These are phyloP conservation scores for Eremobia ochroleuca DNA, from an alignment of 2,888 invertebrate genomes.

Conservation along the genomic window DNA sequence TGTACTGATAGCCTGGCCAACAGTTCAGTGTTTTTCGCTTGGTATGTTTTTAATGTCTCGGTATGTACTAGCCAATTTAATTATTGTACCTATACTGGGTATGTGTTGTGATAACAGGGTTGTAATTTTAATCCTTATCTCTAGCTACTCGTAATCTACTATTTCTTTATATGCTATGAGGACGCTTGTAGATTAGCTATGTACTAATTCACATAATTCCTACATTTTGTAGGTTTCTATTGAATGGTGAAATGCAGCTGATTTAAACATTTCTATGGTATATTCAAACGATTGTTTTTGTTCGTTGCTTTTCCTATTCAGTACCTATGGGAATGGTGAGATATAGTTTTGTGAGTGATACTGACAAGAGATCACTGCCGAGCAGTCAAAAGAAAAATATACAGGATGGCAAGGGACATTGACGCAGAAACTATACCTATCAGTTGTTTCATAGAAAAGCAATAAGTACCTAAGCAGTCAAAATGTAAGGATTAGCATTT, in stretches of 20 bases:
- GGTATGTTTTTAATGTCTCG: no score
- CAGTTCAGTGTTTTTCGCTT: constrained; percentile 18
- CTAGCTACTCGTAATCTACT: not conserved
- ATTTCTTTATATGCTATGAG: not conserved
- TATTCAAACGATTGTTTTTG: not conserved
- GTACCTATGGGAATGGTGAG: not conserved
- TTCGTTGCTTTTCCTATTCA: not conserved
- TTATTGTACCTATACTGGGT: not conserved
- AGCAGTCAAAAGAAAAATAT: no score
- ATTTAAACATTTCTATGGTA: not conserved
- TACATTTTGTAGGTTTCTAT: not conserved
- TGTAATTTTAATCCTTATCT: not conserved
- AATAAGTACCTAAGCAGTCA: no score
- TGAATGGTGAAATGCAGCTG: not conserved
- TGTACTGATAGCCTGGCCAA: constrained; percentile 41
- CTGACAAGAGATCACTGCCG: not conserved
- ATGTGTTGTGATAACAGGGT: not conserved
- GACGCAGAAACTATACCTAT: no score
- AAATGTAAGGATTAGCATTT: no score
- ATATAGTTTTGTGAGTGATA: not conserved
- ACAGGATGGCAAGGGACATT: no score
- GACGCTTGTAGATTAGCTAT: not conserved
- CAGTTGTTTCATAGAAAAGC: no score
- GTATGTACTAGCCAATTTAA: not conserved
- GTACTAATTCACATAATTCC: not conserved